Base-by-base conservation (phyloP, 2,797 vertebrate genomes). In the Masticophis lateralis region DNA sequence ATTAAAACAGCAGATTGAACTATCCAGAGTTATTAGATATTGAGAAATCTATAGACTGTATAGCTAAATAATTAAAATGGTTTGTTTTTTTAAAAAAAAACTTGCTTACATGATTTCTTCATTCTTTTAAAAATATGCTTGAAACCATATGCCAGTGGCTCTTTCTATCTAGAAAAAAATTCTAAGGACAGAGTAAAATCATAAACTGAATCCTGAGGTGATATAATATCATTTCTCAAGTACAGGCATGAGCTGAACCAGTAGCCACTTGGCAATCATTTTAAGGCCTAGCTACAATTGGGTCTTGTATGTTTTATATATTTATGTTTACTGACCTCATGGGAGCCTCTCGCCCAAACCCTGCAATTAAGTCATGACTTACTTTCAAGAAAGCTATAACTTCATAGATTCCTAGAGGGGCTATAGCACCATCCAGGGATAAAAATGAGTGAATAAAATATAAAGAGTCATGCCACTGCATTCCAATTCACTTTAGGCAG, bases 211-310 rank as follows among this genome's bases (percentile, higher is more conserved):
- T n/a, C 51, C 27, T 88, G 92, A 16, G 20, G 14, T 88, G 53
- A 10, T 47, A 74, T 1, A 22, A 91, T 51, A 5, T 7, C 2
- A 37, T 74, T 5, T 91, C 60, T 90, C 86, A n/a, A 22, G 18
- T 51, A n/a, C 88, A 32, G 86, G 25, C 59, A 93, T 89, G 88
- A 94, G 10, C 59, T 61, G 88, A 94, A 88, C n/a, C 2, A 94
- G 20, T 3, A 27, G 53, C 90, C 27, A 32, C 66, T n/a, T 89
- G 25, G 20, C 25, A 89, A 53, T 87, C 20, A 28, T 92, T 92
- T 92, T 53, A 90, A 43, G 47, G 32, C 10, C 51, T 2, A 60
- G 66, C 20, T 9, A 47, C 5, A 20, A 28, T 55, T 69, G 89
- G 16, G 6, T 91, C 74, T 43, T 86, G 27, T 53, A 27, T 90